These are phyloP conservation scores for Catocala nupta DNA, from an alignment of 2,888 invertebrate genomes.

Conservation along the genomic window DNA sequence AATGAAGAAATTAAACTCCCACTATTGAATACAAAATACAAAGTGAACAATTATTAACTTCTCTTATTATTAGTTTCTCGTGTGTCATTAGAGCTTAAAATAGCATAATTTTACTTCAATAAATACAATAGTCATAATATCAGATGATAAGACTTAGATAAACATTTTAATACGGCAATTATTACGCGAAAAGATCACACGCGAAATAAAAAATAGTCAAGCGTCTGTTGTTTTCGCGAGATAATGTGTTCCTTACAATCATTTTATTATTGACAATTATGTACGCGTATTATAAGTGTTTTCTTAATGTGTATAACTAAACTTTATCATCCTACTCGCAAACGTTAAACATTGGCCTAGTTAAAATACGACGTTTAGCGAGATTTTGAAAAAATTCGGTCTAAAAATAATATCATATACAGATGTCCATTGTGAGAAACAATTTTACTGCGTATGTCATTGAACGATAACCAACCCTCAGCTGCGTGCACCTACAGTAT, in stretches of 20 bases:
- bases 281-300: background rate
- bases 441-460: no score
- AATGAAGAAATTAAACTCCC: conserved; percentile 47
- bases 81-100: conserved; percentile 14
- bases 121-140: conserved; percentile 7
- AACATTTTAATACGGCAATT: conserved; percentile 6
- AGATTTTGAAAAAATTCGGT: no score
- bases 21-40: conserved; percentile 33
- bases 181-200: conserved; percentile 6
- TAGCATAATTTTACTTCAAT: conserved; percentile 5
- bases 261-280: background rate
- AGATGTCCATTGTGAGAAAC: no score
- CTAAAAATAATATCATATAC: no score
- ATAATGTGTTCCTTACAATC: background rate
- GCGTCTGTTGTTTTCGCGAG: background rate
- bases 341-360: no score
- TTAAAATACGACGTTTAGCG: no score
- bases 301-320: no score
- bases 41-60: conserved; percentile 29
- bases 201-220: conserved; percentile 4
- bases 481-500: no score
- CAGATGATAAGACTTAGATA: conserved; percentile 2
- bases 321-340: no score
- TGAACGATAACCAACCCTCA: no score
- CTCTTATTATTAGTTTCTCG: conserved; percentile 27